Evolutionary conservation across 2,797 vertebrate genomes (phyloP), one percentile per base, ranked within the genome.

Genomic region (Phoebastria nigripes): DNA sequence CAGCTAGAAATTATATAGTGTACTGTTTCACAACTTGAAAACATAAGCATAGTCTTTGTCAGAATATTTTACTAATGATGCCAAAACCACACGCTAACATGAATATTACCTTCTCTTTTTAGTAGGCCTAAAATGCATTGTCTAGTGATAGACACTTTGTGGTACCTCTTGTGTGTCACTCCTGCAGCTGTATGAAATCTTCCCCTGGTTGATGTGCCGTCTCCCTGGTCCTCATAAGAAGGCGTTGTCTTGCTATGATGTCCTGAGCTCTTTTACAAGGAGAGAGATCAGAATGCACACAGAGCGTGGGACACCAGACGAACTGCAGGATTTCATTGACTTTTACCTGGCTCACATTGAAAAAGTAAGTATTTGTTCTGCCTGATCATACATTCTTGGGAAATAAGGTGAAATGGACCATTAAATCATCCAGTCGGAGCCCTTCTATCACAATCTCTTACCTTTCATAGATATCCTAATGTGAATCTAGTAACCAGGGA

Each of bases 161-260:
- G 39, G 56, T 69, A 20, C 44, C 69, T 91, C 67, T 74, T 66
- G 65, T 83, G 39, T 94, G 49, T 92, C 66, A 37, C 31, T 93
- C 66, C 58, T 2, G 4, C 89, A 97, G 97, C 83, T 97, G 15
- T 97, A 97, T 22, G 96, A 97, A 86, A 52, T 97, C 33, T 96
- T 97, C 44, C 97, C 97, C 47, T 87, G 95, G 95, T 7, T 97
- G 72, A 96, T 97, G 92, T 42, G 49, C 56, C 93, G 1, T 42
- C 79, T 97, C 20, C 96, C 97, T 20, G 97, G 97, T 46, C 97
- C 96, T 44, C 97, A 96, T 21, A 90, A 95, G 83, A 92, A 58
- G 15, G 93, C 29, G 0, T 41, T 97, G 63, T 74, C 71, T 80
- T 87, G 74, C 71, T 97, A 95, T 7, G 74, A 91, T 17, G 16